These are phyloP conservation scores for Apodemia mormo DNA, from an alignment of 2,888 invertebrate genomes.

Conservation along the genomic window DNA sequence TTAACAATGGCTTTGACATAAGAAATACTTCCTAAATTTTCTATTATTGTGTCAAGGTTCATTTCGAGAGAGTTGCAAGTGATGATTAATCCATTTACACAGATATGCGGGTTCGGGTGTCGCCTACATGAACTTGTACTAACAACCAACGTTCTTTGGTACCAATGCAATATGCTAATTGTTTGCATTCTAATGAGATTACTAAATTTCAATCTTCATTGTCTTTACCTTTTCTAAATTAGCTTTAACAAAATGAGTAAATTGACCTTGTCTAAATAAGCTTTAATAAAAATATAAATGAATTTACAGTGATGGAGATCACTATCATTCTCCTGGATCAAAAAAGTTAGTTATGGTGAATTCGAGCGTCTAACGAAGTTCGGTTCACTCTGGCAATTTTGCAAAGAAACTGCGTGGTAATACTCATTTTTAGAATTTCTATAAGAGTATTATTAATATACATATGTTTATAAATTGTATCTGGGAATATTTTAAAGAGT, in stretches of 20 bases:
- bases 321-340: too few species aligned
- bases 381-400: too few species aligned
- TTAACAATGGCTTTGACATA: conserved; percentile 10
- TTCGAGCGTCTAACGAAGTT: too few species aligned
- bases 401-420: too few species aligned
- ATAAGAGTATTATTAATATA: too few species aligned
- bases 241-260: background rate
- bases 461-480: too few species aligned
- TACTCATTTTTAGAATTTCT: too few species aligned
- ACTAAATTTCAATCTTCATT: conserved; percentile 5
- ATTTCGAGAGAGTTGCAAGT: conserved; percentile 44
- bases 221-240: background rate
- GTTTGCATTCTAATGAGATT: conserved; percentile 22
- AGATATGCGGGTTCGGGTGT: conserved; percentile 45
- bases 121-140: conserved; percentile 45
- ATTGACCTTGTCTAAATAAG: background rate
- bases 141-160: conserved; percentile 34
- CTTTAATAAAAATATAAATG: too few species aligned
- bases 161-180: conserved; percentile 39
- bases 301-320: too few species aligned
- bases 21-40: conserved; percentile 21
- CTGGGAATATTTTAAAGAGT: too few species aligned
- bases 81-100: conserved; percentile 48
- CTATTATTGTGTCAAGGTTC: conserved; percentile 59
- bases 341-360: too few species aligned